These are phyloP conservation scores for Athalia rosae DNA, from an alignment of 2,888 invertebrate genomes.

Conservation along the genomic window DNA sequence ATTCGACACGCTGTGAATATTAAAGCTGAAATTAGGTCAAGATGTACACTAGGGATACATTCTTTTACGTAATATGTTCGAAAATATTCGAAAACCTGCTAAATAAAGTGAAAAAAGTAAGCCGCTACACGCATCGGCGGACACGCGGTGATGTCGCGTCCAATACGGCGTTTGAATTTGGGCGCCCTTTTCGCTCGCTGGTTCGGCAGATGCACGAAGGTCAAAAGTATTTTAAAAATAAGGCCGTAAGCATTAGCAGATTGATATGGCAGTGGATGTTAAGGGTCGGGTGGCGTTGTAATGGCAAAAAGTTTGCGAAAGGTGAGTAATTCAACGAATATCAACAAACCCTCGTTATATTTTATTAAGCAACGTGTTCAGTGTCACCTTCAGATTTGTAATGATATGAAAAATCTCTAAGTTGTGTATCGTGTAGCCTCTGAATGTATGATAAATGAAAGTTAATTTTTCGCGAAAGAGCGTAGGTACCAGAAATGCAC, in stretches of 20 bases:
- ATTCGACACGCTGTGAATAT: background rate
- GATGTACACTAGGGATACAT: background rate
- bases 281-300: conserved; percentile 87
- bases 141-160: conserved; percentile 18
- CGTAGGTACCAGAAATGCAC: conserved; percentile 62
- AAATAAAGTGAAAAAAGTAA: background rate
- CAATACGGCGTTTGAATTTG: conserved; percentile 62
- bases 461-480: conserved; percentile 57
- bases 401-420: conserved; percentile 5
- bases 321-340: conserved; percentile 77
- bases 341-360: conserved; percentile 51
- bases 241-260: conserved; percentile 70
- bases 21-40: background rate
- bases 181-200: conserved; percentile 66
- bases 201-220: conserved; percentile 72
- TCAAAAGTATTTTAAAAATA: conserved; percentile 74
- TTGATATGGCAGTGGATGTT: conserved; percentile 82
- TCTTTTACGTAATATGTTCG: background rate
- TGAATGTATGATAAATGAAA: background rate
- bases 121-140: background rate
- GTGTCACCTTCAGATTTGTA: conserved; percentile 13
- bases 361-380: conserved; percentile 18
- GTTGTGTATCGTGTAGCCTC: conserved; percentile 1
- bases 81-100: background rate
- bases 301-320: conserved; percentile 86